Evolutionary conservation across 2,797 vertebrate genomes (phyloP), one percentile per base, ranked within the genome.

Genomic region (Myoxocephalus aenaeus): DNA sequence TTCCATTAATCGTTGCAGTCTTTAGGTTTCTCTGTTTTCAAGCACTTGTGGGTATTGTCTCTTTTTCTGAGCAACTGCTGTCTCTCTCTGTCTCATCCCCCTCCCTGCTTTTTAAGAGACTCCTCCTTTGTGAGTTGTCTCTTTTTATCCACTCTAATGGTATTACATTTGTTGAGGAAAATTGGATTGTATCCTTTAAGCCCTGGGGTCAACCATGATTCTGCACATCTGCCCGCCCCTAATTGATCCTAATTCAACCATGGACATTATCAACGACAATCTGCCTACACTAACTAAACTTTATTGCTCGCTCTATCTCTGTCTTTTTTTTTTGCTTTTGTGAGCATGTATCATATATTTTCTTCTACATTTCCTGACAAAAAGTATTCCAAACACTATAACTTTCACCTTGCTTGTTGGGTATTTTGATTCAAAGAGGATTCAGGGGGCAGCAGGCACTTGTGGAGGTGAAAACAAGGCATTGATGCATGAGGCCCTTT

Each of bases 81-180:
- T 79, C 75, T 77, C 51, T 65, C 48, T 59, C 36, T 20, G 36
- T 82, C 70, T 80, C 74, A 42, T 77, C 27, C 69, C 76, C 51
- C 66, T 70, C 67, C 62, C 51, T 83, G 90, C 78, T 94, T 92
- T 97, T 98, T 97, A 98, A 98, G 91, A 70, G 88, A 94, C 72
- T 85, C 87, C 93, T 92, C 87, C 86, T 82, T 86, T 86, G 85
- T 75, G 80, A 84, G 90, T 90, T 87, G 92, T 88, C 20, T 89
- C 93, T 90, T 87, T 92, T 92, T 85, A 91, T 87, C 87, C 69
- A 51, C 48, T 59, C 84, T 98, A 98, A 99, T 98, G 88, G 76
- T 86, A 96, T 99, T 99, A 96, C 83, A 88, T 94, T 94, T 94
- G 91, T 94, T 94, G 95, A 94, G 90, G 78, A 93, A 97, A 98